phyloP scores from a whole-genome alignment of 2,797 vertebrate species.

The Eospalax fontanierii region DNA sequence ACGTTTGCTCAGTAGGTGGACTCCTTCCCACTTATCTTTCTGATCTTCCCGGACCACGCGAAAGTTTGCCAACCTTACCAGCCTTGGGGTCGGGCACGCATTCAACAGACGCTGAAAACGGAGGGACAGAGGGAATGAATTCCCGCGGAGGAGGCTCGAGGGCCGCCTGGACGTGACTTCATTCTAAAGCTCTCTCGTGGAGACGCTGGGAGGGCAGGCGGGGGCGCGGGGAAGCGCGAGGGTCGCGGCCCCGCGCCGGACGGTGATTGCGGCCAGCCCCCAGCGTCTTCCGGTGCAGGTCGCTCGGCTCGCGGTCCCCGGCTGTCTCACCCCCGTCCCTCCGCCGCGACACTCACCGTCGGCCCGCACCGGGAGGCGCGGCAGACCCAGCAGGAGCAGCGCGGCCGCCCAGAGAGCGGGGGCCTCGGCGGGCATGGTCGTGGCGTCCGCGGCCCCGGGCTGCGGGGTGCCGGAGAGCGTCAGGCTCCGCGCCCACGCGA shows the following conservation, averaged over 20 bases:
- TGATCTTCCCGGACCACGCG: not conserved
- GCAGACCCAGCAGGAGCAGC: constrained; percentile 78
- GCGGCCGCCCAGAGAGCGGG: constrained; percentile 89
- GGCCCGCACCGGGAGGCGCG: constrained; percentile 88
- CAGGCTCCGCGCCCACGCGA: constrained; percentile 52
- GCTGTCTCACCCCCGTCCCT: constrained; percentile 38
- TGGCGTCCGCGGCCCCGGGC: not conserved
- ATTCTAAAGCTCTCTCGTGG: not conserved
- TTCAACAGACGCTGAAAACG: not conserved
- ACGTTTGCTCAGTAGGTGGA: not conserved
- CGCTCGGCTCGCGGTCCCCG: not conserved
- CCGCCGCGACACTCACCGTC: constrained; percentile 91
- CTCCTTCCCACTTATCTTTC: not conserved
- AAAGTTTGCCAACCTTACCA: not conserved
- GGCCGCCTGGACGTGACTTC: constrained; percentile 37
- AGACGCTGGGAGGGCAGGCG: too few species aligned
- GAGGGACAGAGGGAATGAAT: not conserved
- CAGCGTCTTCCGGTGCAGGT: not conserved
- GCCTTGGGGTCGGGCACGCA: not conserved
- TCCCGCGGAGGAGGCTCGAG: not conserved
- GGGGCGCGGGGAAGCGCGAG: not conserved
- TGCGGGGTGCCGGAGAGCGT: not conserved
- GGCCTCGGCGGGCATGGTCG: constrained; percentile 85
- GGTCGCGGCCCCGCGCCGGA: not conserved
- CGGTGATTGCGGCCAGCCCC: not conserved